phyloP scores from a whole-genome alignment of 2,888 invertebrate species.

The Deladenus siricidicola region DNA sequence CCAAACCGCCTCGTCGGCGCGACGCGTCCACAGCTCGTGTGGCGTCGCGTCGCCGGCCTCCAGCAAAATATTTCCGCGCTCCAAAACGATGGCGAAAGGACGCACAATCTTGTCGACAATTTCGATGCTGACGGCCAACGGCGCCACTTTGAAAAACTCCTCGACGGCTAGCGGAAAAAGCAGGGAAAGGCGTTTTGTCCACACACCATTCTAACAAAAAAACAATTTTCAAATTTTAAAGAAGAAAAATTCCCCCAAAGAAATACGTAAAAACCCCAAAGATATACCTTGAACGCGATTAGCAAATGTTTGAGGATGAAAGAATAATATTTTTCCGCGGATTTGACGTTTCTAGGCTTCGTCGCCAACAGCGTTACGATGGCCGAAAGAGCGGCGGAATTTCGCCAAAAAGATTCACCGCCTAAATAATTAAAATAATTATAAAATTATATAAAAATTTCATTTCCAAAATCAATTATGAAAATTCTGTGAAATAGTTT shows the following conservation, averaged over 20 bases:
- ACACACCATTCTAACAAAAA: constrained; percentile 1
- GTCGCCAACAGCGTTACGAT: constrained; percentile 10
- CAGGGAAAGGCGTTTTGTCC: neutral
- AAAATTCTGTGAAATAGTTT: too few species aligned
- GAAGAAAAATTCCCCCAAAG: neutral
- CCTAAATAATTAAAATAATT: constrained; percentile 5
- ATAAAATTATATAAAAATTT: neutral
- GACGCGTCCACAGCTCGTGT: neutral
- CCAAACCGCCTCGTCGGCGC: neutral
- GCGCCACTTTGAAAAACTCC: constrained; percentile 4
- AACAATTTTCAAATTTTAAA: too few species aligned
- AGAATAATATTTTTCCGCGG: constrained; percentile 12
- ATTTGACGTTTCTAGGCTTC: constrained; percentile 9
- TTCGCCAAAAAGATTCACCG: constrained; percentile 16
- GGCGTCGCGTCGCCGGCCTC: neutral
- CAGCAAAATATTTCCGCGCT: constrained; percentile 5
- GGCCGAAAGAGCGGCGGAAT: constrained; percentile 9
- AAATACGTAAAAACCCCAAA: neutral
- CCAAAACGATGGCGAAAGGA: constrained; percentile 15
- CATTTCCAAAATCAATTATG: too few species aligned
- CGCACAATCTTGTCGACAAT: constrained; percentile 15
- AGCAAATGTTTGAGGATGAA: constrained; percentile 11
- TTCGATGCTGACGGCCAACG: constrained; percentile 8
- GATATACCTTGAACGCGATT: constrained; percentile 13
- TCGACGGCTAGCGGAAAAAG: constrained; percentile 10